phyloP scores from a whole-genome alignment of 2,888 invertebrate species.

The Brachypalpus laphriformis region DNA sequence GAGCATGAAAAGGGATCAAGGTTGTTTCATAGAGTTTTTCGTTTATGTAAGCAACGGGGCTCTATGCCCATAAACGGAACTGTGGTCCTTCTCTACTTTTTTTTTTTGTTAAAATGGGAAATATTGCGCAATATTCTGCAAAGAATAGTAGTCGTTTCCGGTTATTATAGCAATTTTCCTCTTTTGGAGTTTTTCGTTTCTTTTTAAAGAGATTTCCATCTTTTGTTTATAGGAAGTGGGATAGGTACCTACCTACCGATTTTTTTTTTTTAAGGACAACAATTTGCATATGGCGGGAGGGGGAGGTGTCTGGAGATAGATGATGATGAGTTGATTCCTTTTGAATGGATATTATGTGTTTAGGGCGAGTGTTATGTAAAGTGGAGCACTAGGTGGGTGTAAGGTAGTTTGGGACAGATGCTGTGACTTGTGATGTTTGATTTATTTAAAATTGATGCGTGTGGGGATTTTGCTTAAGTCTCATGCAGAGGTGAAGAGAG shows the following conservation, averaged over 20 bases:
- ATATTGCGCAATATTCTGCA: conserved; percentile 70
- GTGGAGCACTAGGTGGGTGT: background rate
- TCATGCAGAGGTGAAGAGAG: too few relatives aligned
- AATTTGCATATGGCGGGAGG: conserved; percentile 2
- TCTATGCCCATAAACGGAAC: conserved; percentile 41
- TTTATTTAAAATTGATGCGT: background rate
- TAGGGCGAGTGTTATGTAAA: conserved; percentile 3
- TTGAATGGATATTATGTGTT: conserved; percentile 34
- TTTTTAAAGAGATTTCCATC: conserved; percentile 41
- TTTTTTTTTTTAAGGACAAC: conserved; percentile 9
- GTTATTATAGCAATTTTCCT: conserved; percentile 51
- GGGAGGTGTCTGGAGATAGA: background rate
- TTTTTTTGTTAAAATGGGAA: conserved; percentile 30
- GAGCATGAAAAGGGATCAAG: conserved; percentile 72
- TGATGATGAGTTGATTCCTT: background rate
- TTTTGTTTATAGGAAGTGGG: conserved; percentile 19
- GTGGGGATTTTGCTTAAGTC: background rate
- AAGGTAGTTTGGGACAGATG: conserved; percentile 32
- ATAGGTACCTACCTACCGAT: background rate
- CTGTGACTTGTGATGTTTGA: conserved; percentile 3
- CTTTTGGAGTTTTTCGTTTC: conserved; percentile 33
- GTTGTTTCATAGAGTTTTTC: conserved; percentile 64
- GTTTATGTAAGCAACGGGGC: conserved; percentile 70
- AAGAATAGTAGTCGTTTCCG: conserved; percentile 64
- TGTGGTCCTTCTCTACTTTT: conserved; percentile 52